Evolutionary conservation across 2,888 invertebrate species (phyloP), one percentile per base, ranked within the genome.

Genomic region (Colostygia pectinataria): DNA sequence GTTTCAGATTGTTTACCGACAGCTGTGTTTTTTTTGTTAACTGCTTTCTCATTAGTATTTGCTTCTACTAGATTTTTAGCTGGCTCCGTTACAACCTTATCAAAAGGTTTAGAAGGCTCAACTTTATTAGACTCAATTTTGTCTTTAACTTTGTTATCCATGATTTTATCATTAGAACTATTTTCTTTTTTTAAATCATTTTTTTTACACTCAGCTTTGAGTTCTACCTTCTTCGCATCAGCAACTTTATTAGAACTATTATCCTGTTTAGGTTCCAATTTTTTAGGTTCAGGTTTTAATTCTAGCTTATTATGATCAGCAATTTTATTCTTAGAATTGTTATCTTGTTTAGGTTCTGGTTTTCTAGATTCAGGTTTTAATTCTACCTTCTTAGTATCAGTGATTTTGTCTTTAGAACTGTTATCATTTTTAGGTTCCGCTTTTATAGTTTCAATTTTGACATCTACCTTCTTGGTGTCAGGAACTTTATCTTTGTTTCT

Each of bases 61-160:
- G 43, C 6, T 18, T 9, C 15, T n/a, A 9, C 2, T 7, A 24
- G 6, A 32, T 28, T 40, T 23, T 51, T 39, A 46, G 42, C 23
- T 31, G 27, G 8, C 34, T 36, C 14, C 7, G 15, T 15, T 24
- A 5, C 24, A 12, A 2, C 6, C 29, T 28, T 46, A 45, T 41
- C n/a, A n/a, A n/a, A n/a, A n/a, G n/a, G n/a, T n/a, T 46, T 7
- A 6, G 9, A 18, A 15, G 28, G 7, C 12, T 32, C 25, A 20
- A 36, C 23, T 40, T 32, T 37, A 1, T 4, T 25, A 5, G 13
- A 2, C 4, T 24, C 25, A 25, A 23, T 9, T 37, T 41, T 25
- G 13, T n/a, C n/a, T n/a, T n/a, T n/a, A n/a, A n/a, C n/a, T n/a
- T n/a, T n/a, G n/a, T n/a, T n/a, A n/a, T n/a, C n/a, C n/a, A n/a